phyloP scores from a whole-genome alignment of 2,113 vertebrate genomes.

The Sclerurus mexicanus region DNA sequence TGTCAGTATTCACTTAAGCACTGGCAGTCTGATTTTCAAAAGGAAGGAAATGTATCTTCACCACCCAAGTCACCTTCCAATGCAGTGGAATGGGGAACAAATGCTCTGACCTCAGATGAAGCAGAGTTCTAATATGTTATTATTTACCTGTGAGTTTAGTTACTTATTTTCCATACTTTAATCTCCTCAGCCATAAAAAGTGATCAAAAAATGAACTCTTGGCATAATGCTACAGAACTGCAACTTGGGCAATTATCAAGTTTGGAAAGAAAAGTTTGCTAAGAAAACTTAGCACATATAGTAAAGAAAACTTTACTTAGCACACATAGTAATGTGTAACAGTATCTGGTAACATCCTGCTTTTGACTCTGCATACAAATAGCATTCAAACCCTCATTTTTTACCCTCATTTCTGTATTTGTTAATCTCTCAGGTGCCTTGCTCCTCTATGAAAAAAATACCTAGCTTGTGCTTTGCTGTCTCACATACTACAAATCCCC shows the following conservation, averaged over 20 bases:
- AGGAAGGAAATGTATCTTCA: background rate
- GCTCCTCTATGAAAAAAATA: background rate
- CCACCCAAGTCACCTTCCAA: background rate
- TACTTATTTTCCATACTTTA: background rate
- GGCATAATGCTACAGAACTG: background rate
- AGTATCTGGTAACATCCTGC: background rate
- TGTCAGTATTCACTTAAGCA: background rate
- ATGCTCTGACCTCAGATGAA: background rate
- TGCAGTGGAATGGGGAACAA: rapidly evolving
- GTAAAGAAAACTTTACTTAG: background rate
- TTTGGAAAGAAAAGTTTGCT: too few species aligned
- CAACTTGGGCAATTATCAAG: background rate
- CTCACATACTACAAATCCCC: background rate
- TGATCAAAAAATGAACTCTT: background rate
- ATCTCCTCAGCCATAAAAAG: background rate
- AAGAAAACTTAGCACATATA: background rate
- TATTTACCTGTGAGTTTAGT: background rate
- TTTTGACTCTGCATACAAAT: background rate
- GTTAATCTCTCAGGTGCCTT: background rate
- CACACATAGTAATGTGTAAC: background rate
- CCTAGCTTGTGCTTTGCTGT: background rate
- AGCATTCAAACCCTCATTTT: background rate
- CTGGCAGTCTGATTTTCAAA: background rate
- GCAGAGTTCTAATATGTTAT: background rate
- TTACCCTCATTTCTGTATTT: background rate